Percentiles rank a stretch among this genome's conserved stretches.
Evolutionary conservation across 2,888 invertebrate genomes (phyloP).

Genomic region (Ethmia dodecea): DNA sequence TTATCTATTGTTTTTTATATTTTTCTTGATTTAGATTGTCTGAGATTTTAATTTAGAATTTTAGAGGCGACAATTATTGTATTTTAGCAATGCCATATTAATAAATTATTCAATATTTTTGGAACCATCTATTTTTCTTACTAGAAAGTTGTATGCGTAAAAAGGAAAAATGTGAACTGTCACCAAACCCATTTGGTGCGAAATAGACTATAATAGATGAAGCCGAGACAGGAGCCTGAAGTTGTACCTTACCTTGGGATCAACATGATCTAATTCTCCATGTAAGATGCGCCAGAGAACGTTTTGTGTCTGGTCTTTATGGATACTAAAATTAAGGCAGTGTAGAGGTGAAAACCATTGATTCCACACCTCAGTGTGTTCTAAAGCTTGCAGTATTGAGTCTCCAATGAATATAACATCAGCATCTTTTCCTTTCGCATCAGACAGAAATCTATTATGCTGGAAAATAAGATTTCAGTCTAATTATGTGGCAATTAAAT

Average conservation of each 20-base stretch:
- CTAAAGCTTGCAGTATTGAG: slow-evolving; percentile 89
- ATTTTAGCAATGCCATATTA: too few relatives aligned
- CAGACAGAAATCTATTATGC: slow-evolving; percentile 91
- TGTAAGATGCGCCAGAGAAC: slow-evolving; percentile 93
- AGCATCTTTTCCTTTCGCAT: slow-evolving; percentile 93
- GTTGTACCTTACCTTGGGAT: slow-evolving; percentile 84
- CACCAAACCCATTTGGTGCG: too few relatives aligned
- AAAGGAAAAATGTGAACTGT: too few relatives aligned
- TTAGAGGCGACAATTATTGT: too few relatives aligned
- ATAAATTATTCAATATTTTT: too few relatives aligned
- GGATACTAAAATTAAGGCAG: slow-evolving; percentile 93
- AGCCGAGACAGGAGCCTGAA: too few relatives aligned
- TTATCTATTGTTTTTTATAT: too few relatives aligned
- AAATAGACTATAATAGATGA: too few relatives aligned
- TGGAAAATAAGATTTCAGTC: slow-evolving; percentile 54
- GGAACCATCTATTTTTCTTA: too few relatives aligned
- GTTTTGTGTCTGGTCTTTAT: slow-evolving; percentile 92
- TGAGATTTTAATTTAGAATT: too few relatives aligned
- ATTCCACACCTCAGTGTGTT: slow-evolving; percentile 92
- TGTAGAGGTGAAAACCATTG: slow-evolving; percentile 94
- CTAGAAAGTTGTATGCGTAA: too few relatives aligned
- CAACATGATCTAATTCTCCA: slow-evolving; percentile 92
- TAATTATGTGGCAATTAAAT: not conserved
- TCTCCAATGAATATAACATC: slow-evolving; percentile 96
- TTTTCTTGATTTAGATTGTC: too few relatives aligned